Conservation (phyloP, 2,888 invertebrate species). For the Eupithecia subfuscata region DNA sequence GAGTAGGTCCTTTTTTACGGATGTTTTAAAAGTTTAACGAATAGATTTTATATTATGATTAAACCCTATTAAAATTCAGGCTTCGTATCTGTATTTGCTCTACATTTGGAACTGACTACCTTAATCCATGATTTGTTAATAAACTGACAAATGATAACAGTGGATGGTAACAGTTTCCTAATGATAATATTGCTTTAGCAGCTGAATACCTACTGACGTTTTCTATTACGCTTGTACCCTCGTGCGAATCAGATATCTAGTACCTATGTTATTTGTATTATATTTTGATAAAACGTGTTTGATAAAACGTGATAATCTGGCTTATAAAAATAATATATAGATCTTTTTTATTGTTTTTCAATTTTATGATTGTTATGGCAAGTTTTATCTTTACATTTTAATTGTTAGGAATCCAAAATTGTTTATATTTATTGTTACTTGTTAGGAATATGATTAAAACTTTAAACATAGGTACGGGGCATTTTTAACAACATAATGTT, state of each 20-base stretch:
- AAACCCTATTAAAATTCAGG: too few species aligned
- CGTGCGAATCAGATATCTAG: neutral
- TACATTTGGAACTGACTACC: too few species aligned
- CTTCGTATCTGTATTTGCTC: too few species aligned
- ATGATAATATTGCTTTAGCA: too few species aligned
- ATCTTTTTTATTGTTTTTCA: neutral
- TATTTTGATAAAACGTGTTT: neutral
- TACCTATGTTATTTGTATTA: neutral
- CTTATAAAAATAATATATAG: neutral
- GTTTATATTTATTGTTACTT: neutral
- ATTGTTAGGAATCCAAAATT: neutral
- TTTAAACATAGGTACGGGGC: neutral
- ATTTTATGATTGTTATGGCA: neutral
- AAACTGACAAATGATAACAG: neutral
- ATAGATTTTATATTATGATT: too few species aligned
- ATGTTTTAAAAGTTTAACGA: too few species aligned
- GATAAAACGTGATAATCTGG: neutral
- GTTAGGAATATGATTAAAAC: neutral
- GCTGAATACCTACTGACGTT: neutral
- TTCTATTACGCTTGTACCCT: neutral
- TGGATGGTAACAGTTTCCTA: neutral
- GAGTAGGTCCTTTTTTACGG: too few species aligned
- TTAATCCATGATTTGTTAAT: too few species aligned
- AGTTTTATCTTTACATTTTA: neutral
- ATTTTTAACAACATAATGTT: neutral